Conservation (phyloP, 2,113 vertebrate genomes). For the Bufo bufo region DNA sequence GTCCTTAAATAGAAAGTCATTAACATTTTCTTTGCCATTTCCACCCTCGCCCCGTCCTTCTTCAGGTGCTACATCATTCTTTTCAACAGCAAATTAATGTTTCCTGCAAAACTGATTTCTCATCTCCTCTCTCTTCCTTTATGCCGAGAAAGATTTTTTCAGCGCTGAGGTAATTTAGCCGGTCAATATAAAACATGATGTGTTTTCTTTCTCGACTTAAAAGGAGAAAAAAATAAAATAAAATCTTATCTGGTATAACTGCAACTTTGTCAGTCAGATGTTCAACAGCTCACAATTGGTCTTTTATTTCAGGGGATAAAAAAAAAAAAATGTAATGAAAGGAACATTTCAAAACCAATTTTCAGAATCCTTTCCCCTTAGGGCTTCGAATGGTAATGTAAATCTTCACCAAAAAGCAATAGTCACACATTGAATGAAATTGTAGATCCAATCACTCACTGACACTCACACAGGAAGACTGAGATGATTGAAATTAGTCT, state of each 20-base stretch:
- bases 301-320: conserved; percentile 67
- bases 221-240: conserved; percentile 53
- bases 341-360: conserved; percentile 66
- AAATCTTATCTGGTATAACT: conserved; percentile 65
- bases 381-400: conserved; percentile 66
- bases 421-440: conserved; percentile 65
- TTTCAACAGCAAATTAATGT: conserved; percentile 45
- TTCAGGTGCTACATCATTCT: conserved; percentile 43
- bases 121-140: conserved; percentile 44
- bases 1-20: conserved; percentile 34
- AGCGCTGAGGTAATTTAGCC: conserved; percentile 61
- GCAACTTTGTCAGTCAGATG: conserved; percentile 62
- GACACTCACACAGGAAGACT: conserved; percentile 63
- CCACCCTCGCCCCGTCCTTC: conserved; percentile 22
- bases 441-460: conserved; percentile 63
- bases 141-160: conserved; percentile 62
- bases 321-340: conserved; percentile 68
- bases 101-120: conserved; percentile 38
- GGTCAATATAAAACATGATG: conserved; percentile 62
- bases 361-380: conserved; percentile 67
- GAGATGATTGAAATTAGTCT: conserved; percentile 67
- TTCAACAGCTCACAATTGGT: conserved; percentile 56
- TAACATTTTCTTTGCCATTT: conserved; percentile 42
- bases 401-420: conserved; percentile 66
- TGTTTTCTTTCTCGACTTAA: conserved; percentile 62